Percentiles rank a stretch among this genome's conserved stretches.
Evolutionary conservation across 2,113 vertebrate genomes (phyloP).

Genomic region (Pithys albifrons): DNA sequence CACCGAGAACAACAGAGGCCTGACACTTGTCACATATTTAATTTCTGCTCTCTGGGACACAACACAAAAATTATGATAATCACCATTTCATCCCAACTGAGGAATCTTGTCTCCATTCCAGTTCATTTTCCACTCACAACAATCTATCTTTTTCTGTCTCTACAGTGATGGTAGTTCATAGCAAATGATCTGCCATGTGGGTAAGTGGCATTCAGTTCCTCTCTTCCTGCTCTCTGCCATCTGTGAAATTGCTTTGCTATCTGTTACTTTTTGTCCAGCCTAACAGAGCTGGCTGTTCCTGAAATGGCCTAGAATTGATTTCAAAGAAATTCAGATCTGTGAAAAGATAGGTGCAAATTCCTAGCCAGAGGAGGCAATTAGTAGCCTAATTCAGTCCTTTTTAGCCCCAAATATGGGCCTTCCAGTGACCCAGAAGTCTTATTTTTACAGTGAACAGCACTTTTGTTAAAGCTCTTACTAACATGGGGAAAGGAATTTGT

Average conservation of each 20-base stretch:
- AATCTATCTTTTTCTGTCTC: not conserved
- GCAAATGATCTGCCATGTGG: slow-evolving; percentile 25
- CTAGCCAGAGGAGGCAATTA: not conserved
- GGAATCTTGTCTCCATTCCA: not conserved
- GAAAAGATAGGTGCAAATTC: not conserved
- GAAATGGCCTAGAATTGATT: not conserved
- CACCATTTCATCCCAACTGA: not conserved
- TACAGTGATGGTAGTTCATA: not conserved
- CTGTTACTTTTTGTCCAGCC: not conserved
- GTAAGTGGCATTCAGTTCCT: slow-evolving; percentile 7
- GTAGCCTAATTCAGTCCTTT: not conserved
- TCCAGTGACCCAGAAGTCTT: not conserved
- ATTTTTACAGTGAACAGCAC: not conserved
- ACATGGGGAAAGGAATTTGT: not conserved
- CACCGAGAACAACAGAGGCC: not conserved
- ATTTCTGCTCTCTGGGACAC: not conserved
- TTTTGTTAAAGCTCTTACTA: slow-evolving; percentile 14
- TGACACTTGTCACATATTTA: not conserved
- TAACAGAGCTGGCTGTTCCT: not conserved
- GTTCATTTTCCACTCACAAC: not conserved
- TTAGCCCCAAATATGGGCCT: not conserved
- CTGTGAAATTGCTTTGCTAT: slow-evolving; percentile 21
- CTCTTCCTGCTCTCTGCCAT: slow-evolving; percentile 12
- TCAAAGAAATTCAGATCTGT: not conserved
- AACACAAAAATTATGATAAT: not conserved